phyloP scores from a whole-genome alignment of 2,113 vertebrate species.

The Okapia johnstoni region DNA sequence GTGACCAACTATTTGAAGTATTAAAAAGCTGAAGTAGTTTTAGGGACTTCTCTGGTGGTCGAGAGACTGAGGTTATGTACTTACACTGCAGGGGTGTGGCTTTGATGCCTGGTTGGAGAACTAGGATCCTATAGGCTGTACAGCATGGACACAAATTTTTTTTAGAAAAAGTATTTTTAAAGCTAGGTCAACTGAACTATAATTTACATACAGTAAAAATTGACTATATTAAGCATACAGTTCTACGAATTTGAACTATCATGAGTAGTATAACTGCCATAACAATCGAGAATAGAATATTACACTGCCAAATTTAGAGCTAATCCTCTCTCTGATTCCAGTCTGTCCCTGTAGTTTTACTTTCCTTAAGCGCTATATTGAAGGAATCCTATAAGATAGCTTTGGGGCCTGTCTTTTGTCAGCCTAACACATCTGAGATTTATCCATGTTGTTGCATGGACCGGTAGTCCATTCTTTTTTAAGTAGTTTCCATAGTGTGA shows the following conservation, averaged over 20 bases:
- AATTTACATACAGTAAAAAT: not conserved
- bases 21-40: not conserved
- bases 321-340: not conserved
- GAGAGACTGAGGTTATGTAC: not conserved
- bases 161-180: not conserved
- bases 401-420: not conserved
- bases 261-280: not conserved
- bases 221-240: not conserved
- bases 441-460: not conserved
- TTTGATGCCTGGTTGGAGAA: not conserved
- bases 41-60: not conserved
- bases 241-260: not conserved
- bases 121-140: not conserved
- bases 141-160: not conserved
- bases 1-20: not conserved
- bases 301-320: not conserved
- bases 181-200: not conserved
- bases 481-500: not conserved
- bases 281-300: not conserved
- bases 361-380: not conserved
- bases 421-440: not conserved
- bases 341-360: not conserved
- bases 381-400: not conserved
- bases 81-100: rapidly evolving
- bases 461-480: not conserved